A percentile compares a stretch with the other conserved stretches of the same genome.
phyloP scores from a whole-genome alignment of 2,797 vertebrate genomes.

The Glyptemys insculpta region DNA sequence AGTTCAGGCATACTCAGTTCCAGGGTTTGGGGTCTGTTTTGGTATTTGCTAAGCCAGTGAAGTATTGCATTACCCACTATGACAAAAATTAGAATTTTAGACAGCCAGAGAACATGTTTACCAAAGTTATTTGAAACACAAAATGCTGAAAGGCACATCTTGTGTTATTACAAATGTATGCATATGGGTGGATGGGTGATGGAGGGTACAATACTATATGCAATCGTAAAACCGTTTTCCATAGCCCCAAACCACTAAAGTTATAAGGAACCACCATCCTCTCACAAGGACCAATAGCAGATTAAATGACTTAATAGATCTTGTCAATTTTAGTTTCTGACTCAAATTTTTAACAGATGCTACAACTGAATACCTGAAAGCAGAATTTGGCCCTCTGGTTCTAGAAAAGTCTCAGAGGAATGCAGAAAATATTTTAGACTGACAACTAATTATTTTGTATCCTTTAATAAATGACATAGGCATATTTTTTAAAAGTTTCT shows the following conservation, averaged over 20 bases:
- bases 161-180: not conserved
- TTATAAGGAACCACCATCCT: not conserved
- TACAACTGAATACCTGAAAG: not conserved
- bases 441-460: not conserved
- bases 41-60: not conserved
- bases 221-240: rapidly evolving
- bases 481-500: not conserved
- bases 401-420: not conserved
- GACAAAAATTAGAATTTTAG: not conserved
- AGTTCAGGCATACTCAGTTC: not conserved
- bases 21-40: not conserved
- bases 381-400: not conserved
- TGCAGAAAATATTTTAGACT: not conserved
- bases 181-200: rapidly evolving
- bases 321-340: not conserved
- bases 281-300: no score
- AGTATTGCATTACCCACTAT: not conserved
- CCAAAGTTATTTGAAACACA: not conserved
- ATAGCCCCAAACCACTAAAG: not conserved
- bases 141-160: not conserved
- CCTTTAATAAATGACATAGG: not conserved
- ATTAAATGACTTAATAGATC: no score
- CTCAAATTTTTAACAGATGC: not conserved
- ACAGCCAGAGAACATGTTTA: not conserved
- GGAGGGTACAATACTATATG: no score